Conservation (phyloP, 2,797 vertebrate genomes). For the Ctenopoma kingsleyae region DNA sequence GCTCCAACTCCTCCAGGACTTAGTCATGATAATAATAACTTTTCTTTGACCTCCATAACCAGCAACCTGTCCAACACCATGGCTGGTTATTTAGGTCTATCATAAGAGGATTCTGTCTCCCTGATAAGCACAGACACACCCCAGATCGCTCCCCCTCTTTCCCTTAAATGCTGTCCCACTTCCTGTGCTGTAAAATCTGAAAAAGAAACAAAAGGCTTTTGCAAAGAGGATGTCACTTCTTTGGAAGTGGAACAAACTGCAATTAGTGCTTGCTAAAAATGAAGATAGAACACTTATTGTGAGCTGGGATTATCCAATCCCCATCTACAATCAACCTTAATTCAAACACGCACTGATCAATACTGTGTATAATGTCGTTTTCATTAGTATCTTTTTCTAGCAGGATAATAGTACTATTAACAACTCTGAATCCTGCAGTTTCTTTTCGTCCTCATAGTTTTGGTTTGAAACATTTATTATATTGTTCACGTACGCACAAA, state of each 20-base stretch:
- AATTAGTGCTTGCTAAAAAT: constrained; percentile 4
- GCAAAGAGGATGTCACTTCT: constrained; percentile 9
- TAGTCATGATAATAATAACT: constrained; percentile 50
- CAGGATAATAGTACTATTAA: too few species aligned
- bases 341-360: neutral
- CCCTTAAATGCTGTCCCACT: constrained; percentile 38
- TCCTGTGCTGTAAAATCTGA: constrained; percentile 30
- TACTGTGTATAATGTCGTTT: neutral
- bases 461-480: too few species aligned
- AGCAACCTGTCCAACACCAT: constrained; percentile 24
- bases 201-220: constrained; percentile 2
- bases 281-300: constrained; percentile 33
- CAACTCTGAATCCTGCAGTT: too few species aligned
- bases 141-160: constrained; percentile 20
- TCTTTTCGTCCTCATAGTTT: too few species aligned
- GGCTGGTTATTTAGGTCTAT: constrained; percentile 57
- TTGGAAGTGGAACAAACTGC: constrained; percentile 21
- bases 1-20: constrained; percentile 33
- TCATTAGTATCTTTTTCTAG: too few species aligned
- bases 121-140: constrained; percentile 42
- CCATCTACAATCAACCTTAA: neutral
- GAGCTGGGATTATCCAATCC: neutral
- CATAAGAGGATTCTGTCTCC: constrained; percentile 57
- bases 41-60: constrained; percentile 52
- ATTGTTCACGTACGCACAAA: too few species aligned